Base-by-base conservation (phyloP, 2,888 invertebrate genomes). In the Chymomyza fuscimana region DNA sequence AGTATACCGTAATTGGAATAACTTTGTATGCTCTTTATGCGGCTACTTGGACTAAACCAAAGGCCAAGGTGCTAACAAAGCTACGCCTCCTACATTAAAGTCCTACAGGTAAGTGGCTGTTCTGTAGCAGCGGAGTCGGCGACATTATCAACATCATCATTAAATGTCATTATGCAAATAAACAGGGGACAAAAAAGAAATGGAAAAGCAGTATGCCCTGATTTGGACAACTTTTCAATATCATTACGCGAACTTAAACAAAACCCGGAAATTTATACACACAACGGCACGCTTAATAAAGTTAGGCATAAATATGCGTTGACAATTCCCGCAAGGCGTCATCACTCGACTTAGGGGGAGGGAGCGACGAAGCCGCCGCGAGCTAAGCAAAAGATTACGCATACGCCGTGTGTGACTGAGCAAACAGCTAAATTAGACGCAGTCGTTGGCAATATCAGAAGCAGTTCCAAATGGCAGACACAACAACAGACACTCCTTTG, bases 141-240 rank as follows among this genome's bases (percentile, higher is more conserved):
- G 36, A 69, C 74, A 70, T 86, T 81, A 86, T 79, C 81, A 86
- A 79, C 81, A 81, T 81, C 77, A 79, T 81, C 84, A 82, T 82
- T 82, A 82, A 86, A 86, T 86, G 86, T 74, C 79, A 79, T 82
- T 86, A 86, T 81, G 86, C 77, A 74, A 86, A 82, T 81, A 83
- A 81, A 32, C 32, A 1, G 32, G 32, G 32, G 7, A 32, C 32
- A 32, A 7, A 32, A 64, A 84, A 77, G 65, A 81, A 82, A 82
- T 67, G 75, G 67, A 25, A 67, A 62, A 69, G 67, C 66, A 67
- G 67, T 70, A 64, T 70, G 59, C 61, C 61, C 72, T 74, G 70
- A 70, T 75, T 78, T 71, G 63, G 71, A 40, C 69, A 86, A 84
- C 76, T 82, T 84, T 83, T 76, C 78, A 86, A 85, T 82, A 66